Evolutionary conservation across 2,888 invertebrate species (phyloP).

Genomic region (Anthophora plumipes): DNA sequence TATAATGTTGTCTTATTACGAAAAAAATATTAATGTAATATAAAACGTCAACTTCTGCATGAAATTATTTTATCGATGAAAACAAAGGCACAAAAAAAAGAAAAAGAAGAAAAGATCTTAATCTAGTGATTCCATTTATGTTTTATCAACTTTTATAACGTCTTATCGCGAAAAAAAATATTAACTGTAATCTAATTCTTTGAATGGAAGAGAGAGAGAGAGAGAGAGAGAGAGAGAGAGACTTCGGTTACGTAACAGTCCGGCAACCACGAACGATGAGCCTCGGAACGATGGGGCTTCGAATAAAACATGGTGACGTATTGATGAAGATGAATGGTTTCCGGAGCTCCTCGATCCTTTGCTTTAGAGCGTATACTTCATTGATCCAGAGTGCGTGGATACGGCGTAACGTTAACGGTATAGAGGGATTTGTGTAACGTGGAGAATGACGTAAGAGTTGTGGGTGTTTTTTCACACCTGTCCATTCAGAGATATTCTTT

Average conservation of each 20-base stretch:
- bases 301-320: constrained; percentile 42
- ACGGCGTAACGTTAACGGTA: neutral
- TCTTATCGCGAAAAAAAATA: neutral
- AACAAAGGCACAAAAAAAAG: no score
- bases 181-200: constrained; percentile 38
- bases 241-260: constrained; percentile 22
- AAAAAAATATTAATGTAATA: no score
- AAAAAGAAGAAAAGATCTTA: no score
- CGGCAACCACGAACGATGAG: constrained; percentile 42
- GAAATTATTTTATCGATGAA: no score
- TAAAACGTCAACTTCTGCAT: no score
- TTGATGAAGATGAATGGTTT: constrained; percentile 54
- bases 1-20: neutral
- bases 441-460: neutral
- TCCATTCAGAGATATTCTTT: neutral
- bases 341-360: constrained; percentile 22
- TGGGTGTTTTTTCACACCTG: neutral
- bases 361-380: constrained; percentile 29
- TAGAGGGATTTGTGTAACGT: constrained; percentile 5
- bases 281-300: constrained; percentile 3
- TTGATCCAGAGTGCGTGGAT: constrained; percentile 28
- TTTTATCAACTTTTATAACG: no score
- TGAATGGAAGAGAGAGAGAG: no score
- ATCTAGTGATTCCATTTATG: no score
- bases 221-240: no score